Conservation (phyloP, 2,113 vertebrate species). For the Theristicus caerulescens region DNA sequence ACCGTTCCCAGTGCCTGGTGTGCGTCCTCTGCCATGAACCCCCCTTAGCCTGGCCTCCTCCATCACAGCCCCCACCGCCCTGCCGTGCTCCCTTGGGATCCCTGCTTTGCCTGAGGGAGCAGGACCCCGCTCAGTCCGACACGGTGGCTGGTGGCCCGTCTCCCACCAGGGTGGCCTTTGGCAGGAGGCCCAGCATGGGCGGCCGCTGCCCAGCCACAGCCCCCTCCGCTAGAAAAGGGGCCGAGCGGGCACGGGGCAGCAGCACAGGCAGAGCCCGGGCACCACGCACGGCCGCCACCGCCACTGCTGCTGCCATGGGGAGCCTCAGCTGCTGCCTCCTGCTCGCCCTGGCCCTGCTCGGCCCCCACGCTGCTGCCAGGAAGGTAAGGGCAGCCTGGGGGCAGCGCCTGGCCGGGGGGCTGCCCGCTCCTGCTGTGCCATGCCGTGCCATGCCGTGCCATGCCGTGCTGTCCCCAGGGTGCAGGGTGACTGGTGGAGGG, state of each 20-base stretch:
- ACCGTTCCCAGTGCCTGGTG: rapidly evolving
- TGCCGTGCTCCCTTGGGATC: rapidly evolving
- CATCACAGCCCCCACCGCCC: rapidly evolving
- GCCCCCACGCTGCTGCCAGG: rapidly evolving
- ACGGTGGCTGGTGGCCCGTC: rapidly evolving
- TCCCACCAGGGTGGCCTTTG: neutral
- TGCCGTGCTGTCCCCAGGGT: rapidly evolving
- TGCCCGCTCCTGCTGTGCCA: rapidly evolving
- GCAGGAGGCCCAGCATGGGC: neutral
- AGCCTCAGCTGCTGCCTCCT: neutral
- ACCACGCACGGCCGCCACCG: rapidly evolving
- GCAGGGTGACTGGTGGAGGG: rapidly evolving
- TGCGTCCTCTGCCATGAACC: rapidly evolving
- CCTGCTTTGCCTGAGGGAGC: rapidly evolving
- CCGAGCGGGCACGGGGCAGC: rapidly evolving
- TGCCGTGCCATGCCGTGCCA: rapidly evolving
- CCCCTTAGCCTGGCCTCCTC: rapidly evolving
- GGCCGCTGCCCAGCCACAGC: rapidly evolving
- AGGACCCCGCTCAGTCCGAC: rapidly evolving
- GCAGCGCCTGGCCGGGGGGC: rapidly evolving
- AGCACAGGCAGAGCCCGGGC: rapidly evolving
- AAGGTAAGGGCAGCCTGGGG: neutral
- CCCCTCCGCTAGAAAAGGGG: neutral
- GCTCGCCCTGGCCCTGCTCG: rapidly evolving
- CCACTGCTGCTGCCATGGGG: neutral